A percentile compares a stretch with the other conserved stretches of the same genome.
These are phyloP conservation scores for Burhinus oedicnemus DNA, from an alignment of 2,113 vertebrate species.

Conservation along the genomic window DNA sequence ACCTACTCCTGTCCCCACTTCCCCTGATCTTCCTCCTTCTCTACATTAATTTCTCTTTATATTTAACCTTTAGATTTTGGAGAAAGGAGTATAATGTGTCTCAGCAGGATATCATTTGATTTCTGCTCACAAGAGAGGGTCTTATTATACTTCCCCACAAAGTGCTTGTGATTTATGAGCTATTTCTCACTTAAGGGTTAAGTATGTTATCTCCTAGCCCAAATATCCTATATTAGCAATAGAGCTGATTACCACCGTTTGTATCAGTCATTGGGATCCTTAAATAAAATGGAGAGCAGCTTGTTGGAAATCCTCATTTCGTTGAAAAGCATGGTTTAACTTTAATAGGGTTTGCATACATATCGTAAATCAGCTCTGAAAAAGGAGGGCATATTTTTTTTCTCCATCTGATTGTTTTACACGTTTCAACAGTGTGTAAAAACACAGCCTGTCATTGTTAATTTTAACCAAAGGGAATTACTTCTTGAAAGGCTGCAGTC, in stretches of 20 bases:
- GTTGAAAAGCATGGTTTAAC: slow-evolving; percentile 71
- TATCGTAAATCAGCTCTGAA: slow-evolving; percentile 65
- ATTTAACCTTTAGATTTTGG: slow-evolving; percentile 63
- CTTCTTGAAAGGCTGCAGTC: slow-evolving; percentile 44
- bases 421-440: slow-evolving; percentile 55
- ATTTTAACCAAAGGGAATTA: slow-evolving; percentile 68
- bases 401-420: slow-evolving; percentile 52
- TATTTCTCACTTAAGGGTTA: slow-evolving; percentile 57
- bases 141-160: neutral
- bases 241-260: slow-evolving; percentile 22
- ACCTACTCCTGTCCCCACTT: neutral
- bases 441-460: slow-evolving; percentile 57
- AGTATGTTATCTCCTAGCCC: slow-evolving; percentile 44
- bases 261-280: slow-evolving; percentile 44
- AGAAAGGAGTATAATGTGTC: slow-evolving; percentile 40
- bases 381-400: slow-evolving; percentile 47
- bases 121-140: slow-evolving; percentile 31
- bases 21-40: neutral
- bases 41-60: slow-evolving; percentile 54
- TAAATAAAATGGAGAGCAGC: slow-evolving; percentile 62
- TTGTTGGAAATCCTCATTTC: slow-evolving; percentile 64
- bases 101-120: slow-evolving; percentile 30
- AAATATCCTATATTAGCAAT: slow-evolving; percentile 29
- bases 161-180: slow-evolving; percentile 59
- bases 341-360: slow-evolving; percentile 68